These are phyloP conservation scores for Stichopus horrens DNA, from an alignment of 53 echinoderm and acorn worm genomes.

Conservation along the genomic window DNA sequence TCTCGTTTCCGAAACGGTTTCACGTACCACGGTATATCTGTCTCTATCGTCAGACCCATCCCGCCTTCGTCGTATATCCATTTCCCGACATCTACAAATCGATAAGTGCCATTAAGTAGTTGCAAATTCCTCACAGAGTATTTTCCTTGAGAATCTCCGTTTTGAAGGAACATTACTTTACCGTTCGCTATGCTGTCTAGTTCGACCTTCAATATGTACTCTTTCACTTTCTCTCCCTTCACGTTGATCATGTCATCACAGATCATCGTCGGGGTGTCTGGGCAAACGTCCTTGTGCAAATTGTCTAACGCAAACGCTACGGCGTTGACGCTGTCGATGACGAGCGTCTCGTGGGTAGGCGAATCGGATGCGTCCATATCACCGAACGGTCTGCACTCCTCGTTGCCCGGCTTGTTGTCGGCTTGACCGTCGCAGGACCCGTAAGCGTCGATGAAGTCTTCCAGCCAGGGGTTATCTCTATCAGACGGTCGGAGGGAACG, in stretches of 20 bases:
- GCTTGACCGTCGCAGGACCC: constrained; percentile 36
- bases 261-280: constrained; percentile 27
- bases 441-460: constrained; percentile 64
- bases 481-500: constrained; percentile 51
- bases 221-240: constrained; percentile 53
- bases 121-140: constrained; percentile 78
- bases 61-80: constrained; percentile 61
- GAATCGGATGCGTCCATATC: constrained; percentile 53
- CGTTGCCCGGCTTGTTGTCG: not conserved
- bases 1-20: constrained; percentile 45
- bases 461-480: constrained; percentile 76
- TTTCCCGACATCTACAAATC: constrained; percentile 66
- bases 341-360: constrained; percentile 77
- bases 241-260: constrained; percentile 61
- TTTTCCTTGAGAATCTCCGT: constrained; percentile 73
- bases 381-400: constrained; percentile 41
- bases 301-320: constrained; percentile 75
- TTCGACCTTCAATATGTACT: constrained; percentile 57
- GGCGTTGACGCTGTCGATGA: constrained; percentile 83
- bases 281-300: constrained; percentile 66
- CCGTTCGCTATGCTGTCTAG: constrained; percentile 75
- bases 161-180: constrained; percentile 56
- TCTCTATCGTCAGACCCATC: constrained; percentile 21
- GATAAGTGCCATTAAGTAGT: constrained; percentile 51
- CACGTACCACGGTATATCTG: constrained; percentile 69